A percentile compares a stretch with the other conserved stretches of the same genome.
phyloP scores from a whole-genome alignment of 2,888 invertebrate genomes.

The Chymomyza fuscimana region DNA sequence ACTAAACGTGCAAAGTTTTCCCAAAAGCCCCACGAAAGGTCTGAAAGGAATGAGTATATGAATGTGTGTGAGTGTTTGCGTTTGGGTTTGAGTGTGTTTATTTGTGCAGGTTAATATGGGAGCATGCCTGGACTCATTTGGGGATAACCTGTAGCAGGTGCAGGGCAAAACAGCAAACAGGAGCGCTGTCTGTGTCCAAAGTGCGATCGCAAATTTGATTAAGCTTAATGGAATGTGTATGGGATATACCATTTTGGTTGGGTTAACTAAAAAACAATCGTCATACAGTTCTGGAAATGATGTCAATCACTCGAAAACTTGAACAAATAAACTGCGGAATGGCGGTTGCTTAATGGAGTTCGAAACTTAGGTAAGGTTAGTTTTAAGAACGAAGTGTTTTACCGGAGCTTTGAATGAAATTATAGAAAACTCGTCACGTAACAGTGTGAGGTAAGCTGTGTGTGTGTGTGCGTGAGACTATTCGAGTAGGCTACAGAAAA shows the following conservation, averaged over 20 bases:
- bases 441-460: too few relatives aligned
- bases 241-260: background rate
- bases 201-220: conserved; percentile 5
- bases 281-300: too few relatives aligned
- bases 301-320: too few relatives aligned
- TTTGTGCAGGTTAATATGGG: background rate
- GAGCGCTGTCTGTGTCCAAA: background rate
- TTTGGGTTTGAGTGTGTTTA: background rate
- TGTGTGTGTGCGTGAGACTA: too few relatives aligned
- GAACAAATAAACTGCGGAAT: too few relatives aligned
- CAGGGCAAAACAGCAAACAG: background rate
- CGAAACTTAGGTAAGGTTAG: too few relatives aligned
- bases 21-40: conserved; percentile 29
- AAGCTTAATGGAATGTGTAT: background rate
- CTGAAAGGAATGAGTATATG: background rate
- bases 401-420: too few relatives aligned
- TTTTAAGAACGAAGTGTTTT: too few relatives aligned
- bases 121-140: conserved; percentile 5
- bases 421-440: too few relatives aligned
- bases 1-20: conserved; percentile 33
- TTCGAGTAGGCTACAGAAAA: too few relatives aligned
- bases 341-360: too few relatives aligned
- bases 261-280: background rate
- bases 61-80: background rate
- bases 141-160: background rate